A percentile compares a stretch with the other conserved stretches of the same genome.
Evolutionary conservation across 2,113 vertebrate genomes (phyloP).

Genomic region (Callipepla squamata): DNA sequence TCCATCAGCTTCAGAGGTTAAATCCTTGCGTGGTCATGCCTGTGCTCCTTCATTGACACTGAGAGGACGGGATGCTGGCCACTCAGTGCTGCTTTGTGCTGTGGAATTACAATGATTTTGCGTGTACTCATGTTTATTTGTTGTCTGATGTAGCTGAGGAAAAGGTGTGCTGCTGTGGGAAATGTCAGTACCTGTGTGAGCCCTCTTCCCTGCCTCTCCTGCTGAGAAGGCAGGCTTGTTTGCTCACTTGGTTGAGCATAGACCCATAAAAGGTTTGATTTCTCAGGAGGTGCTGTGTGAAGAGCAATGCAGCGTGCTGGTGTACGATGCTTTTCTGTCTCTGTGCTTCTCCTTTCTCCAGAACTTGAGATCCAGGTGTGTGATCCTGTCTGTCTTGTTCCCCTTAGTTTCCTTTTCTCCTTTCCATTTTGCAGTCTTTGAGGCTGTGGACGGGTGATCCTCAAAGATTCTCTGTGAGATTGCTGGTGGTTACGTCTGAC

Average conservation of each 20-base stretch:
- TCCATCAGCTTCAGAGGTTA: background rate
- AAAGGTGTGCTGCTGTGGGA: background rate
- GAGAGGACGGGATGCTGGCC: background rate
- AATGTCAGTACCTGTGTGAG: background rate
- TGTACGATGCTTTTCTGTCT: too few species aligned
- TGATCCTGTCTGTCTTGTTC: background rate
- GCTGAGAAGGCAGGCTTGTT: background rate
- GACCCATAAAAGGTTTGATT: background rate
- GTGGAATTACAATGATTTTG: background rate
- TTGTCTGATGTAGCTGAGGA: background rate
- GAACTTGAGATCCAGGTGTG: background rate
- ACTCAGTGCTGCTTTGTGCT: background rate
- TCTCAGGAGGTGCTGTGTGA: background rate
- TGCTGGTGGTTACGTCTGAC: background rate
- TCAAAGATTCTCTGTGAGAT: background rate
- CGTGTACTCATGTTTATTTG: rapidly evolving
- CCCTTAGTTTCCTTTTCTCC: background rate
- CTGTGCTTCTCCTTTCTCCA: rapidly evolving
- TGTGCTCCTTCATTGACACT: background rate
- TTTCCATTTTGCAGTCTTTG: background rate
- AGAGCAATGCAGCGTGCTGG: background rate
- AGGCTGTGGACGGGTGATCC: background rate
- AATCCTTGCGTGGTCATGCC: background rate
- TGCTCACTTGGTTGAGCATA: background rate
- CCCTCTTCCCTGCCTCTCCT: background rate